Evolutionary conservation across 2,888 invertebrate species (phyloP), one percentile per base, ranked within the genome.

Genomic region (Scrobipalpa atriplicella): DNA sequence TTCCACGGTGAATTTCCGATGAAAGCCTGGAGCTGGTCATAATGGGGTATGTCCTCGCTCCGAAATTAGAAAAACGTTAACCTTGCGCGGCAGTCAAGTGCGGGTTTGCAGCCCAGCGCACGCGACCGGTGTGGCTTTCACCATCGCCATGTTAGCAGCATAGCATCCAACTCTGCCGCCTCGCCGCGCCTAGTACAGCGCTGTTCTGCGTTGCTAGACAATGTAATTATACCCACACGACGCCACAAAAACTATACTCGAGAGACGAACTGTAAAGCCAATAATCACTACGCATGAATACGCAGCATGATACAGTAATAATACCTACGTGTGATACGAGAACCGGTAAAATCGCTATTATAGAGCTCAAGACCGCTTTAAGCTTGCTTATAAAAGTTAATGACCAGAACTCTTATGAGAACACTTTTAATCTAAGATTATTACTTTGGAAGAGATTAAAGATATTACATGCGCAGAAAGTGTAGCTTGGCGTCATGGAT

Each of bases 61-160:
- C 89, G 84, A 90, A 90, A 89, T 88, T 82, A 87, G 89, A 89
- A 88, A 89, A 87, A 88, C 84, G 85, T 85, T 84, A 90, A 90
- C 88, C 89, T 90, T 88, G 84, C n/a, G 83, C 80, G 85, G 85
- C 80, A 80, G 58, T 38, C 58, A 58, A 58, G 80, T 78, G 62
- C 47, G 76, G 83, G 10, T 58, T 29, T 56, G 54, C 80, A 78
- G 47, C 29, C 18, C 38, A n/a, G 38, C 80, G 81, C 85, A 86
- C 86, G 87, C 85, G 81, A 86, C 83, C 79, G 76, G 82, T 70
- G 76, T 78, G 78, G 89, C 91, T 91, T 91, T 90, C 91, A 83
- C 90, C 86, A 73, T 79, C 81, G 83, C 84, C 86, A 84, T 83
- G 78, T 84, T 83, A 73, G 38, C 58, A 38, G 58, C 38, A 29